Base-by-base conservation (phyloP, 2,113 vertebrate genomes). In the Zonotrichia leucophrys region DNA sequence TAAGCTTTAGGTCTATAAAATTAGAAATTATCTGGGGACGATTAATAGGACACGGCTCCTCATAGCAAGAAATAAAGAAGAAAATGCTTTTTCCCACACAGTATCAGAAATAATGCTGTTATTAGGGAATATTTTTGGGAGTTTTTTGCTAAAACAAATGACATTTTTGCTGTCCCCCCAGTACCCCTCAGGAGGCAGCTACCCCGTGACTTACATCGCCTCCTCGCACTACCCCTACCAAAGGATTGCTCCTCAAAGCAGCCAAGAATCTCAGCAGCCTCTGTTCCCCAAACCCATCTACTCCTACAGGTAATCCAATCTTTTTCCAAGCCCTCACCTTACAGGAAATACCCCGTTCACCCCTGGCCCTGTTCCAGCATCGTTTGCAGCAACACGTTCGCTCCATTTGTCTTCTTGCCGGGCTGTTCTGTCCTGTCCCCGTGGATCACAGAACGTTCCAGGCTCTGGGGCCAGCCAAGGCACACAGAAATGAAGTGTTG, bases 251-350 rank as follows among this genome's bases (percentile, higher is more conserved):
- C 97, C 98, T 59, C 98, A 98, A 64, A 96, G 97, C 88, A 97
- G 92, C 64, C 97, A 97, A 22, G 98, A 99, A 11, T 95, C 96
- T 37, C 97, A 98, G 67, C 98, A 98, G 87, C 95, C 98, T 15
- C 97, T 98, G 72, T 99, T 99, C 88, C 99, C 99, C 31, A 99
- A 99, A 89, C 99, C 99, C 73, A 98, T 99, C 97, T 99, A 99
- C 97, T 99, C 99, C 73, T 99, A 99, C 98, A 99, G 99, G 99
- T 99, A 98, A 81, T 5, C 31, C 58, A 74, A 72, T 59, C 2
- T 49, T 67, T 66, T 66, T 83, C 41, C 25, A 76, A 79, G 50
- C 83, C 75, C 55, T 90, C 46, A 62, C 22, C 24, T 92, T 88
- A 77, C 87, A 87, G 84, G 89, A 92, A 92, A 94, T 69, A 39